phyloP scores from a whole-genome alignment of 2,888 invertebrate species.

The Coecobrya sp. region DNA sequence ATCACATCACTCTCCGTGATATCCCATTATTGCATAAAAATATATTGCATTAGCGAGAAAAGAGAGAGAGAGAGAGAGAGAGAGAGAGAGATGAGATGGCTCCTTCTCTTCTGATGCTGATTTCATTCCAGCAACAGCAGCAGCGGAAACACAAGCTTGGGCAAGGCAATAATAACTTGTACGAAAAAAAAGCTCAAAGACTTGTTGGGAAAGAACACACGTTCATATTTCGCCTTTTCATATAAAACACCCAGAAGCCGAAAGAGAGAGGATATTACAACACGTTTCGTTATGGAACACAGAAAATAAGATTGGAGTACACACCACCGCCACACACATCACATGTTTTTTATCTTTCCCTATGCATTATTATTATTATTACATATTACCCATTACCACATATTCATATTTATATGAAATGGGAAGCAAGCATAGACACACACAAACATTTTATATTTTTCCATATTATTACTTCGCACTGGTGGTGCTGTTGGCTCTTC shows the following conservation, averaged over 20 bases:
- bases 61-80: not conserved
- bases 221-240: not conserved
- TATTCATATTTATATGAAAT: not conserved
- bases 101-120: not conserved
- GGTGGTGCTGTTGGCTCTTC: not conserved
- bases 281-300: not conserved
- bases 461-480: not conserved
- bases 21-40: not conserved
- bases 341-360: not conserved
- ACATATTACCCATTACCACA: not conserved
- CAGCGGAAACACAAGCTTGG: not conserved
- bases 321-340: not conserved
- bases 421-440: no score
- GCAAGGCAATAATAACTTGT: not conserved
- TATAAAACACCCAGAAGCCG: not conserved
- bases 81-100: not conserved
- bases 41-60: not conserved
- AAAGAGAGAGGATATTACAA: not conserved
- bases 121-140: conserved; percentile 32
- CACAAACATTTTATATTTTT: not conserved
- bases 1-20: not conserved
- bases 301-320: not conserved
- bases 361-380: not conserved
- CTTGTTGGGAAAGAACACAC: not conserved
- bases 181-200: not conserved